Conservation (phyloP, 2,888 invertebrate genomes). For the Metacarcinus magister region DNA sequence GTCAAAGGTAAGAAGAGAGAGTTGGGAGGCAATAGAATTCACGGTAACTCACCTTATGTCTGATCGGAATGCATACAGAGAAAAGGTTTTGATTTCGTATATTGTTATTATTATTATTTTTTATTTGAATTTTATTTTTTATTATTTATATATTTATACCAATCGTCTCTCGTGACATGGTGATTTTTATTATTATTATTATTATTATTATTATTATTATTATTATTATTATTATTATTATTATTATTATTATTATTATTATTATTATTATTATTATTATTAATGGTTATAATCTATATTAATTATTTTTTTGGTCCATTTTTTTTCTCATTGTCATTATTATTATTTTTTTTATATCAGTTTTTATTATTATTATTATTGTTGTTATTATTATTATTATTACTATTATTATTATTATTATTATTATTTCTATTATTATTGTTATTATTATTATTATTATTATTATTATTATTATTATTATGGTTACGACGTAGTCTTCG, state of each 20-base stretch:
- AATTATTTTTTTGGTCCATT: not conserved
- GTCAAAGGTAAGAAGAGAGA: constrained; percentile 68
- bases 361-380: not conserved
- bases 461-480: not conserved
- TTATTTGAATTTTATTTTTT: not conserved
- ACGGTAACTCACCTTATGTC: constrained; percentile 57
- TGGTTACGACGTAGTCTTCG: not conserved
- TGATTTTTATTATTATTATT: not conserved
- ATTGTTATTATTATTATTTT: not conserved
- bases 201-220: constrained; percentile 31
- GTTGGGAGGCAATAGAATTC: not conserved
- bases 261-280: not conserved
- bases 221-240: constrained; percentile 1
- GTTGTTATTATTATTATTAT: not conserved
- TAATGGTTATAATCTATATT: not conserved
- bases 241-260: not conserved
- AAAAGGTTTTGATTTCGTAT: not conserved
- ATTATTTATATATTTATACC: not conserved
- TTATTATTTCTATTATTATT: constrained; percentile 6
- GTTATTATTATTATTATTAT: not conserved
- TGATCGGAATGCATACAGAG: constrained; percentile 46
- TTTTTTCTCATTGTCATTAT: not conserved
- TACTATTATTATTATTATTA: not conserved
- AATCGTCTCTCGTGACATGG: not conserved
- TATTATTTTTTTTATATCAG: not conserved